Percentiles rank a stretch among this genome's conserved stretches.
Conservation (phyloP, 2,888 invertebrate species). For the Aphrophora alni region DNA sequence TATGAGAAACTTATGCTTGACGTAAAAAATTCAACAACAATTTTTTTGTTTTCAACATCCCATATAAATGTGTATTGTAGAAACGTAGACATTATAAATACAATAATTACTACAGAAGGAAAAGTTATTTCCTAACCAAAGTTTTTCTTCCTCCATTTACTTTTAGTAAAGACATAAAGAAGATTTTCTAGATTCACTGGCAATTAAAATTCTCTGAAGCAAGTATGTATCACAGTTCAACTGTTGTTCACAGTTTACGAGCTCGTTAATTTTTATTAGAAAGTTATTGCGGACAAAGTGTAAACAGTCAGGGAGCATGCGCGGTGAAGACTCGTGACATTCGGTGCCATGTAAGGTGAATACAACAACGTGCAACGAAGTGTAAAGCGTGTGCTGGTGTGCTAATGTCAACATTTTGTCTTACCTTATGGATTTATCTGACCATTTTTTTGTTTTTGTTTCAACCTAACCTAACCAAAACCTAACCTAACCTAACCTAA, state of each 20-base stretch:
- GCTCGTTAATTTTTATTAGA: slow-evolving; percentile 5
- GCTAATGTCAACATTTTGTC: not conserved
- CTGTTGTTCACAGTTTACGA: not conserved
- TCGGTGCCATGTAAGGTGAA: not conserved
- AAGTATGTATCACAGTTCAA: not conserved
- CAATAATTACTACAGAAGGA: no score
- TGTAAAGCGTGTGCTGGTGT: not conserved
- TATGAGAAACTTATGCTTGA: no score
- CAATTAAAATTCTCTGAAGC: not conserved
- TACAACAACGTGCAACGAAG: not conserved
- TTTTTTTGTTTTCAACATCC: no score
- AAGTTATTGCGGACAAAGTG: slow-evolving; percentile 6
- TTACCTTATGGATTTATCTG: not conserved
- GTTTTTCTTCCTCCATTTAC: not conserved
- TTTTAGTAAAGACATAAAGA: not conserved
- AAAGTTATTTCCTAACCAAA: not conserved
- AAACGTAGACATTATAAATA: no score
- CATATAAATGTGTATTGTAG: no score
- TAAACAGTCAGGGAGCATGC: not conserved
- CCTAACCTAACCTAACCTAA: no score
- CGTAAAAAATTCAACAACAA: no score
- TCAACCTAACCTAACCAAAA: no score
- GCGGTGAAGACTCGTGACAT: no score
- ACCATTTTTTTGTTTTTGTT: no score
- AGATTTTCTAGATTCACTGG: not conserved